Base-by-base conservation (phyloP, 2,113 vertebrate genomes). In the Brienomyrus brachyistius region DNA sequence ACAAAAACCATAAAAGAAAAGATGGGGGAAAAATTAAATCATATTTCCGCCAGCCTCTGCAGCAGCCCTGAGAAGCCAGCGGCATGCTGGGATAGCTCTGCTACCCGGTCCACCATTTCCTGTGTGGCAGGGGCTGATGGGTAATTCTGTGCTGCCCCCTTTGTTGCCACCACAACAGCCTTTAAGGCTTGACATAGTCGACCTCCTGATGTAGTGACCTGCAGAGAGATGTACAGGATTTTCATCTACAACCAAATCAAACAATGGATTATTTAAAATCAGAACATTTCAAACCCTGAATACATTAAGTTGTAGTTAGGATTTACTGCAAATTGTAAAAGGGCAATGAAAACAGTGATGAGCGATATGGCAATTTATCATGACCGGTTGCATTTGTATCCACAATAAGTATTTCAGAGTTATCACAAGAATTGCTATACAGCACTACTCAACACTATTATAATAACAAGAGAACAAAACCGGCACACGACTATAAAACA, bases 101-200 rank as follows among this genome's bases (percentile, higher is more conserved):
- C 95, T 23, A 98, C 97, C 0, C 96, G 93, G 88, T 97, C 95
- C 2, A 95, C 94, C 97, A 98, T 97, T 92, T 97, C 97, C 92
- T 96, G 97, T 2, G 95, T 94, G 0, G 96, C 97, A 0, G 96
- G 93, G 17, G 95, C 92, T 0, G 97, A 97, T 0, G 97, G 97
- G 94, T 98, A 98, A 92, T 96, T 96, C 87, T 98, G 95, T 35
- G 97, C 97, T 0, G 97, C 97, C 0, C 96, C 96, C 92, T 98
- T 98, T 87, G 97, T 97, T 3, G 97, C 96, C 80, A 97, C 96
- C 1, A 98, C 97, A 0, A 98, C 96, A 19, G 96, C 93, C 91
- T 97, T 96, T 82, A 98, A 91, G 80, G 97, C 96, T 90, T 97
- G 97, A 93, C 97, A 97, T 62, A 98, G 95, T 0, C 95, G 94